Evolutionary conservation across 2,113 vertebrate species (phyloP).

Genomic region (Megalops atlanticus): DNA sequence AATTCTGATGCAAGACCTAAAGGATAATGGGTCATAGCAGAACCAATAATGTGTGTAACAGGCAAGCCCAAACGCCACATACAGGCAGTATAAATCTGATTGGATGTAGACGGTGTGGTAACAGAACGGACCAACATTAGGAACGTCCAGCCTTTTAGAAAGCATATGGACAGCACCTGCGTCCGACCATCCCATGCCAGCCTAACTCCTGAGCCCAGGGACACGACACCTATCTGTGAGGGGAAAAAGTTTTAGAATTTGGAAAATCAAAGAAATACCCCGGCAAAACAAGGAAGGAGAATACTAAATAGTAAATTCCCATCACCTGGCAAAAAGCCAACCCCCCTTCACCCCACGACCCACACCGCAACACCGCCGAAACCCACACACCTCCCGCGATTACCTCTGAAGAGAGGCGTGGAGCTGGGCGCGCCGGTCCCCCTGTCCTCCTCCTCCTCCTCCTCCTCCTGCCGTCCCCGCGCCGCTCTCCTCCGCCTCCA

Average conservation of each 20-base stretch:
- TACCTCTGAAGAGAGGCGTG: conserved; percentile 63
- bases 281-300: too few species aligned
- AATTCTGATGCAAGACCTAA: not conserved
- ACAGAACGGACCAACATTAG: not conserved
- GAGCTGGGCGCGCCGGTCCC: conserved; percentile 45
- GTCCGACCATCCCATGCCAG: not conserved
- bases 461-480: conserved; percentile 47
- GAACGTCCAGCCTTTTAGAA: not conserved
- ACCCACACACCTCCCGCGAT: not conserved
- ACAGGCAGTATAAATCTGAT: not conserved
- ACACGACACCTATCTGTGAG: not conserved
- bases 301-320: too few species aligned
- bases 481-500: conserved; percentile 61
- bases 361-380: conserved; percentile 5
- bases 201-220: not conserved
- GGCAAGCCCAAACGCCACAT: not conserved
- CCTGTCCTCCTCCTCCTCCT: conserved; percentile 42
- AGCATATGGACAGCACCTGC: not conserved
- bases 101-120: not conserved
- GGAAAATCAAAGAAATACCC: too few species aligned
- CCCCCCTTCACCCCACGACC: not conserved
- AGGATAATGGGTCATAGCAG: not conserved
- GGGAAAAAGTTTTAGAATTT: too few species aligned
- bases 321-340: not conserved
- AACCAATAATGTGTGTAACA: not conserved